Evolutionary conservation across 2,113 vertebrate genomes (phyloP).

Genomic region (Melanerpes aurifrons): DNA sequence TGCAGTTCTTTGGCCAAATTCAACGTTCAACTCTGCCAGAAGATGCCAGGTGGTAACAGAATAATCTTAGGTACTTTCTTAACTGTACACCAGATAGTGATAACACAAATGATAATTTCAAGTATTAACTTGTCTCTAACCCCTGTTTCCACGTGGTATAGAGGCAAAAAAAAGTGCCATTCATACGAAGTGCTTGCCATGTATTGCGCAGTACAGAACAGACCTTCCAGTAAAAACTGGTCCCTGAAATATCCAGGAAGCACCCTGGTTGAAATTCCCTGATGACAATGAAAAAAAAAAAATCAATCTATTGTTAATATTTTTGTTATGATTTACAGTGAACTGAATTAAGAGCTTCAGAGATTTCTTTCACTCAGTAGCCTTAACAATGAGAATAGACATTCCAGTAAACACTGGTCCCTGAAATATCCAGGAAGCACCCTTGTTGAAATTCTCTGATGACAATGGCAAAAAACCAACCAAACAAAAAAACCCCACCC

Average conservation of each 20-base stretch:
- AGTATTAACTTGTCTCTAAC: constrained; percentile 12
- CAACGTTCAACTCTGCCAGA: constrained; percentile 14
- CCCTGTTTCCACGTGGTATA: background rate
- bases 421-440: background rate
- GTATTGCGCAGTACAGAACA: background rate
- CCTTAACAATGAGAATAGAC: background rate
- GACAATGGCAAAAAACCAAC: background rate
- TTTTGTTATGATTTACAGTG: background rate
- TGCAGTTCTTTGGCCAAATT: background rate
- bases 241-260: background rate
- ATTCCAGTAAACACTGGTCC: background rate
- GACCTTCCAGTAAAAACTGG: background rate
- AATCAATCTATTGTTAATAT: background rate
- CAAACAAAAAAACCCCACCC: no score
- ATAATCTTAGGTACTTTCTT: constrained; percentile 45
- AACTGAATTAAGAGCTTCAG: background rate
- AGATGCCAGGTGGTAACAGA: constrained; percentile 36
- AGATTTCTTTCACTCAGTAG: background rate
- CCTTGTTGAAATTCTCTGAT: background rate
- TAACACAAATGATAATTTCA: constrained; percentile 30
- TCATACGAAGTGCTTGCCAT: background rate
- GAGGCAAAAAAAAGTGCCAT: background rate
- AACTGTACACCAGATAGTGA: background rate
- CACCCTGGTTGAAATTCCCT: background rate
- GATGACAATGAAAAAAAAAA: background rate